Conservation (phyloP, 2,113 vertebrate genomes). For the Festucalex cinctus region DNA sequence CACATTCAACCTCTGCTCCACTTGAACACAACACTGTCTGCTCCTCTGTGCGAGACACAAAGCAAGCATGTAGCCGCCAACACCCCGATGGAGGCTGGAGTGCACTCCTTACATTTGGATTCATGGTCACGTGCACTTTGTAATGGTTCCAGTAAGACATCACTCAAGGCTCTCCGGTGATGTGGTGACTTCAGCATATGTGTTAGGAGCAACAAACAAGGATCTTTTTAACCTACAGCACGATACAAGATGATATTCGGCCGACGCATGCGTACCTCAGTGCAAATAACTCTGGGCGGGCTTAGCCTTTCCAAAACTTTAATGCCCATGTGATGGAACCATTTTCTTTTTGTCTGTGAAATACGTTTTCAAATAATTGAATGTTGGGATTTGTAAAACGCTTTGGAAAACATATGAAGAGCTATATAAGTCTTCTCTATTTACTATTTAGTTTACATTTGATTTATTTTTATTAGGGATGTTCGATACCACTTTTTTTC, state of each 20-base stretch:
- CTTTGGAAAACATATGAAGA: too few relatives aligned
- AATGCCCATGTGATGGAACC: neutral
- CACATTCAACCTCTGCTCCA: slow-evolving; percentile 16
- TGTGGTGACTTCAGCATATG: slow-evolving; percentile 30
- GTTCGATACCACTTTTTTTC: too few relatives aligned
- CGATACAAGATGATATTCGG: slow-evolving; percentile 3
- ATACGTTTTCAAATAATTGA: neutral
- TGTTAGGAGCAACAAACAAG: neutral
- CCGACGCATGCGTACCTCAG: neutral
- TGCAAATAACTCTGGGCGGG: neutral
- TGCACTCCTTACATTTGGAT: slow-evolving; percentile 52
- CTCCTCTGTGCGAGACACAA: slow-evolving; percentile 6
- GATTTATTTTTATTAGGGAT: too few relatives aligned
- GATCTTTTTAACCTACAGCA: neutral
- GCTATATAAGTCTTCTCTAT: too few relatives aligned
- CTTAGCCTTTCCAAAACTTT: neutral
- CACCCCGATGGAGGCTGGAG: slow-evolving; percentile 45
- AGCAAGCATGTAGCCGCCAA: slow-evolving; percentile 25
- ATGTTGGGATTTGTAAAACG: too few relatives aligned
- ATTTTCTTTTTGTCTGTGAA: neutral
- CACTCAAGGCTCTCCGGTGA: slow-evolving; percentile 40
- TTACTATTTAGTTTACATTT: too few relatives aligned
- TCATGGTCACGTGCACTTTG: slow-evolving; percentile 65
- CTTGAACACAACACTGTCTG: slow-evolving; percentile 17
- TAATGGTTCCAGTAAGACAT: slow-evolving; percentile 56